A percentile compares a stretch with the other conserved stretches of the same genome.
phyloP scores from a whole-genome alignment of 2,113 vertebrate genomes.

The Heterotis niloticus region DNA sequence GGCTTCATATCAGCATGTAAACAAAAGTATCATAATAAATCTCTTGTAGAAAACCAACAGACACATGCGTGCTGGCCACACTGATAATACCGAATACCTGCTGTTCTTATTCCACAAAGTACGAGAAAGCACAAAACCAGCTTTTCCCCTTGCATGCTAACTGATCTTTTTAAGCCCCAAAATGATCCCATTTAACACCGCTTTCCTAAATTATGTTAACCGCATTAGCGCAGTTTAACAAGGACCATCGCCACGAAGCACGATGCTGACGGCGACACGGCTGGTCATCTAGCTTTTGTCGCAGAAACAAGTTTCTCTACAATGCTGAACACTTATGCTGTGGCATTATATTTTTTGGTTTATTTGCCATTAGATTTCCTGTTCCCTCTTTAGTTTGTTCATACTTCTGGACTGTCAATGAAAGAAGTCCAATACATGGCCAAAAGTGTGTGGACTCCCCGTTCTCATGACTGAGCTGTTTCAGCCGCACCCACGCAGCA shows the following conservation, averaged over 20 bases:
- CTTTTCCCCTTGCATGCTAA: constrained; percentile 58
- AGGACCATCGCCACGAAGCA: constrained; percentile 47
- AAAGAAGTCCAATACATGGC: no score
- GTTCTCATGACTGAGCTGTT: no score
- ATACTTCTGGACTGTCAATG: no score
- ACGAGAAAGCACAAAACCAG: constrained; percentile 37
- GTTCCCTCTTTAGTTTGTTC: no score
- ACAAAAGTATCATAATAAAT: no score
- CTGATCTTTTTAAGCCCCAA: constrained; percentile 56
- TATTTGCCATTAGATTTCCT: no score
- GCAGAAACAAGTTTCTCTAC: no score
- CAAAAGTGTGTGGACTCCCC: no score
- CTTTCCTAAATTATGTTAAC: constrained; percentile 59
- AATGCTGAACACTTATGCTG: no score
- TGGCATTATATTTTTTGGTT: no score
- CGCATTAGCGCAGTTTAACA: constrained; percentile 55
- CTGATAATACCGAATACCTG: not conserved
- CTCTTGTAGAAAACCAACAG: not conserved
- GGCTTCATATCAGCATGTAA: not conserved
- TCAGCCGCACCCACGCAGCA: no score
- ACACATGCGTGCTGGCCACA: not conserved
- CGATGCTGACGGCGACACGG: not conserved
- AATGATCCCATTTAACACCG: constrained; percentile 49
- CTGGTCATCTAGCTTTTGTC: not conserved
- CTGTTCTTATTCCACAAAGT: constrained; percentile 32